Percentiles rank a stretch among this genome's conserved stretches.
phyloP scores from a whole-genome alignment of 2,888 invertebrate genomes.

The Netelia fuscicornis region DNA sequence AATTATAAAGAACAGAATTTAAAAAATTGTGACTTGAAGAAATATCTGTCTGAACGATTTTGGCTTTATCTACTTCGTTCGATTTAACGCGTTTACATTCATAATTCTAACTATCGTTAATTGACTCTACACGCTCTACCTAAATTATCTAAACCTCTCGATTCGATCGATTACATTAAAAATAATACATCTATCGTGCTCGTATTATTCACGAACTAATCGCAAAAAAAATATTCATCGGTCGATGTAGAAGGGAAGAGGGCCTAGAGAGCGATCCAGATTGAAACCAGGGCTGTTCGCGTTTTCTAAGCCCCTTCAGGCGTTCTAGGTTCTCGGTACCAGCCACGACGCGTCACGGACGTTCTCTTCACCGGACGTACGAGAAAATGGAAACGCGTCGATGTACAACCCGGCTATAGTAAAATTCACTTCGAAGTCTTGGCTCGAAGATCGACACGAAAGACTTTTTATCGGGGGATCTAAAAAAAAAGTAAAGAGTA shows the following conservation, averaged over 20 bases:
- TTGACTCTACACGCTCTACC: too few relatives aligned
- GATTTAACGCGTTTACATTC: too few relatives aligned
- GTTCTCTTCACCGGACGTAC: slow-evolving; percentile 20
- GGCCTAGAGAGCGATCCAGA: too few relatives aligned
- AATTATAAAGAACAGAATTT: not conserved
- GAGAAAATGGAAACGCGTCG: slow-evolving; percentile 19
- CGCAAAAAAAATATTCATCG: too few relatives aligned
- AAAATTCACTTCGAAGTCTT: slow-evolving; percentile 9
- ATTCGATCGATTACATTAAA: too few relatives aligned
- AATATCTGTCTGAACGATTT: not conserved
- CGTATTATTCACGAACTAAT: too few relatives aligned
- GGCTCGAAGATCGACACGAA: slow-evolving; percentile 3
- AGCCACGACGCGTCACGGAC: slow-evolving; percentile 42
- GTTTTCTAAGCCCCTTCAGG: not conserved
- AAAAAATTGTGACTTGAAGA: not conserved
- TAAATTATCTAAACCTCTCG: too few relatives aligned
- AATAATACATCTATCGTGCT: too few relatives aligned
- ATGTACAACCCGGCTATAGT: slow-evolving; percentile 16
- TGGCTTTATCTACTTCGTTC: not conserved
- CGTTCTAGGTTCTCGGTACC: slow-evolving; percentile 42
- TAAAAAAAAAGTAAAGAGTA: not conserved
- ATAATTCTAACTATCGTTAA: too few relatives aligned
- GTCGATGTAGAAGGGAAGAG: too few relatives aligned
- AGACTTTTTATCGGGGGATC: not conserved
- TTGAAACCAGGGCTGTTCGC: too few relatives aligned